Evolutionary conservation across 2,888 invertebrate species (phyloP).

Genomic region (Xestia rhomboidea): DNA sequence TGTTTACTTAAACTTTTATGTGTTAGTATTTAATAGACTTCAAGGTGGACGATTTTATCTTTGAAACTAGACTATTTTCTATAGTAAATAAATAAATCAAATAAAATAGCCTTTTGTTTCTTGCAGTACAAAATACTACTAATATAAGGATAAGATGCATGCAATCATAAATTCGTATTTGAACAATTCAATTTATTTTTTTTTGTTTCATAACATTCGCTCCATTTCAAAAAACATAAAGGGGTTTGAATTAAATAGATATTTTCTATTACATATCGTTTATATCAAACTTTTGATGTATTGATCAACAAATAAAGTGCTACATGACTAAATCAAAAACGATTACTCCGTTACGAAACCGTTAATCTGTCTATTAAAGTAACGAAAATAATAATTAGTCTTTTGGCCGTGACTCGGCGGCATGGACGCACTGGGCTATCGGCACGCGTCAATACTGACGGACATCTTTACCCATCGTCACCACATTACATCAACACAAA

Average conservation of each 20-base stretch:
- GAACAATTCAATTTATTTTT: too few species aligned
- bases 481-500: slow-evolving; percentile 83
- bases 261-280: background rate
- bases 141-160: too few species aligned
- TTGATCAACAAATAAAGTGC: slow-evolving; percentile 40
- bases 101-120: too few species aligned
- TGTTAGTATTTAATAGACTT: slow-evolving; percentile 20
- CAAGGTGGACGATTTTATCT: slow-evolving; percentile 18
- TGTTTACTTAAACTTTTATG: slow-evolving; percentile 33
- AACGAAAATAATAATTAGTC: slow-evolving; percentile 86
- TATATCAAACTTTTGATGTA: background rate
- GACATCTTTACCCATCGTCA: slow-evolving; percentile 89
- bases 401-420: slow-evolving; percentile 78
- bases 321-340: slow-evolving; percentile 43
- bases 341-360: slow-evolving; percentile 68
- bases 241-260: too few species aligned
- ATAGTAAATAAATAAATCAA: background rate
- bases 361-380: slow-evolving; percentile 74
- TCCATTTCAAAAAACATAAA: too few species aligned
- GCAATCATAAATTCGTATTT: too few species aligned
- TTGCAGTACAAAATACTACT: too few species aligned
- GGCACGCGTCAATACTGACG: slow-evolving; percentile 89
- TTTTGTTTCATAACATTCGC: too few species aligned
- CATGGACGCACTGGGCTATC: slow-evolving; percentile 78
- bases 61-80: background rate